A percentile compares a stretch with the other conserved stretches of the same genome.
These are phyloP conservation scores for Scomberomorus guttatus DNA, from an alignment of 2,797 vertebrate genomes.

Conservation along the genomic window DNA sequence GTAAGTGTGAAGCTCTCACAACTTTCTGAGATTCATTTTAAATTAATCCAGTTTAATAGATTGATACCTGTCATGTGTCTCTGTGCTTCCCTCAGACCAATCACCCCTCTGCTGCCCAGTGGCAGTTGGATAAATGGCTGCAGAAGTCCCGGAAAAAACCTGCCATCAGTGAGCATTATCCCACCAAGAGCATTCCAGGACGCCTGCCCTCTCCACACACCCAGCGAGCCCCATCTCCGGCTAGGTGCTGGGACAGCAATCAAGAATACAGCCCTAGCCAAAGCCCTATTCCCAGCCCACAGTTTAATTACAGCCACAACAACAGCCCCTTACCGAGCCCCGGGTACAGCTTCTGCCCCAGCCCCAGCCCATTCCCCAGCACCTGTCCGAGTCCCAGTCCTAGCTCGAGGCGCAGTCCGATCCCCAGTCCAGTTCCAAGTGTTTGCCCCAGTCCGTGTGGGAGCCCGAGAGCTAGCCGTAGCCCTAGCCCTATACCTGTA, in stretches of 20 bases:
- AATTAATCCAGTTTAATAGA: not conserved
- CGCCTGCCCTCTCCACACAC: constrained; percentile 60
- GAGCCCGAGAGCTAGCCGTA: constrained; percentile 72
- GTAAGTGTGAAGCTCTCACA: not conserved
- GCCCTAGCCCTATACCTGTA: constrained; percentile 75
- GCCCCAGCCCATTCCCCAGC: constrained; percentile 82
- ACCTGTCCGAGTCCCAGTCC: constrained; percentile 81
- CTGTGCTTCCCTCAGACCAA: constrained; percentile 81
- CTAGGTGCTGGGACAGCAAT: constrained; percentile 83
- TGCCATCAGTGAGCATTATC: constrained; percentile 85
- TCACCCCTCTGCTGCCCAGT: constrained; percentile 90
- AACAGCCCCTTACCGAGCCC: constrained; percentile 80
- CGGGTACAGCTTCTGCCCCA: constrained; percentile 82
- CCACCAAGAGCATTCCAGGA: constrained; percentile 60
- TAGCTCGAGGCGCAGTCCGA: constrained; percentile 68
- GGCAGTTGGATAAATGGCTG: constrained; percentile 98
- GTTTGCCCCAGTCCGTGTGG: constrained; percentile 76
- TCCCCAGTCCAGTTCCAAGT: constrained; percentile 70
- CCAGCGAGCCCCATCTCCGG: constrained; percentile 82
- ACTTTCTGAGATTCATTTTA: not conserved
- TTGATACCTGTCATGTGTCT: not conserved
- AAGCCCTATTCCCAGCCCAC: constrained; percentile 85
- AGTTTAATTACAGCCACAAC: constrained; percentile 81
- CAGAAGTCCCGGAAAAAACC: constrained; percentile 91
- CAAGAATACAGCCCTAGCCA: constrained; percentile 84